Evolutionary conservation across 2,797 vertebrate species (phyloP), one percentile per base, ranked within the genome.

Genomic region (Cirrhinus mrigala): DNA sequence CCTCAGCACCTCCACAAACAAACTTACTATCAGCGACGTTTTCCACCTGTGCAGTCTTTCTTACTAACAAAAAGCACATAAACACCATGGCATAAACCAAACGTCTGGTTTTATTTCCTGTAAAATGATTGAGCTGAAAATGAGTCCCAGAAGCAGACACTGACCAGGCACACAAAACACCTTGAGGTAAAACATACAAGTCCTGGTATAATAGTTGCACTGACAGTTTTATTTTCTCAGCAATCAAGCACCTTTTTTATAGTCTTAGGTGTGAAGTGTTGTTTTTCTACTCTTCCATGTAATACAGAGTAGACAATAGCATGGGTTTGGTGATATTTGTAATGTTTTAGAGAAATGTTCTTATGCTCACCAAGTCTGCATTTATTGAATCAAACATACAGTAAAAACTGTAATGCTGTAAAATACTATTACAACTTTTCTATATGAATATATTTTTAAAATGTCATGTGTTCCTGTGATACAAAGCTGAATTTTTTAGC

Each of bases 1-100:
- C 84, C 68, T 83, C 68, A 74, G 68, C 73, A 64, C n/a, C 18
- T 46, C 86, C 87, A 81, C 90, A 82, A 91, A 90, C 81, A 82
- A 75, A 87, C 89, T 87, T 64, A n/a, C 70, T 71, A 62, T 79
- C 12, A 16, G 40, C 15, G 12, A 16, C 10, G 4, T 81, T 73
- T 22, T 50, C 12, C 56, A 82, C 27, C 44, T 22, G 5, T 64
- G 14, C 62, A 37, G 18, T 37, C 20, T 74, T 74, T 50, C 70
- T 48, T 29, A 50, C 1, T 29, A 60, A 58, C 37, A 15, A 52
- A 73, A 29, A 18, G 15, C 9, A 15, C 22, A 46, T 46, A 24
- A 74, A 82, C 22, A 40, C 4, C 9, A 44, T 22, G 10, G 22
- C 15, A 56, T 40, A 27, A 78, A 62, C 54, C 16, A 24, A 78